These are phyloP conservation scores for Blastobasis adustella DNA, from an alignment of 2,888 invertebrate genomes.

Conservation along the genomic window DNA sequence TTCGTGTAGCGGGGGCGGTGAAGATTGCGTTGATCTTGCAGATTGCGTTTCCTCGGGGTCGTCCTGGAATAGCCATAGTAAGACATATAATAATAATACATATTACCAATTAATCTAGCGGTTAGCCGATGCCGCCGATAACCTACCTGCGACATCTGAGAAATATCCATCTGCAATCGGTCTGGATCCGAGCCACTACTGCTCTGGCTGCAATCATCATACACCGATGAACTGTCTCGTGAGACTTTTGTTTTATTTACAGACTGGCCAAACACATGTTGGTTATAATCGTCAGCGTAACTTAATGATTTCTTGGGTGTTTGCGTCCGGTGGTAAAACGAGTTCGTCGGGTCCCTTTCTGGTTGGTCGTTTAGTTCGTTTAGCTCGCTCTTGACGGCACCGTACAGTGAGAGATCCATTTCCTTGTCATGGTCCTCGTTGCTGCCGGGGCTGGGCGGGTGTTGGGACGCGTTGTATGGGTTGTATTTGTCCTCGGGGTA, in stretches of 20 bases:
- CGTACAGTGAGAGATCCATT: constrained; percentile 65
- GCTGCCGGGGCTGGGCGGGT: constrained; percentile 46
- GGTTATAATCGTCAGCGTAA: constrained; percentile 55
- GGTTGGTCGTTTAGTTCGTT: constrained; percentile 35
- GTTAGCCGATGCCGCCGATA: not conserved
- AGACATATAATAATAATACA: constrained; percentile 7
- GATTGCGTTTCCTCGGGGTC: constrained; percentile 69
- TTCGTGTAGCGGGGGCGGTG: constrained; percentile 55
- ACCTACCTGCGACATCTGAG: constrained; percentile 65
- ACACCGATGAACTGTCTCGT: constrained; percentile 68
- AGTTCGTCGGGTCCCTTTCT: constrained; percentile 32
- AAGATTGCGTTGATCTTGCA: constrained; percentile 61
- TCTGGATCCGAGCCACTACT: constrained; percentile 85
- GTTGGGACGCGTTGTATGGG: constrained; percentile 40
- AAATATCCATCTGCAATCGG: constrained; percentile 82
- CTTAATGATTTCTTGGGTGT: constrained; percentile 38
- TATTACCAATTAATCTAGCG: not conserved
- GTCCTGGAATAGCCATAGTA: constrained; percentile 38
- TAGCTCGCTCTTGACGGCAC: constrained; percentile 55
- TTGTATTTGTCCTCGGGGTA: constrained; percentile 54
- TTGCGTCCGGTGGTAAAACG: constrained; percentile 37
- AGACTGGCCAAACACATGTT: constrained; percentile 44
- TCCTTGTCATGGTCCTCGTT: constrained; percentile 63
- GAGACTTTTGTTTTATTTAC: constrained; percentile 39
- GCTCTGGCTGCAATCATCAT: constrained; percentile 77